Percentiles rank a stretch among this genome's conserved stretches.
Conservation (phyloP, 2,888 invertebrate species). For the Tenthredo scrophulariae region DNA sequence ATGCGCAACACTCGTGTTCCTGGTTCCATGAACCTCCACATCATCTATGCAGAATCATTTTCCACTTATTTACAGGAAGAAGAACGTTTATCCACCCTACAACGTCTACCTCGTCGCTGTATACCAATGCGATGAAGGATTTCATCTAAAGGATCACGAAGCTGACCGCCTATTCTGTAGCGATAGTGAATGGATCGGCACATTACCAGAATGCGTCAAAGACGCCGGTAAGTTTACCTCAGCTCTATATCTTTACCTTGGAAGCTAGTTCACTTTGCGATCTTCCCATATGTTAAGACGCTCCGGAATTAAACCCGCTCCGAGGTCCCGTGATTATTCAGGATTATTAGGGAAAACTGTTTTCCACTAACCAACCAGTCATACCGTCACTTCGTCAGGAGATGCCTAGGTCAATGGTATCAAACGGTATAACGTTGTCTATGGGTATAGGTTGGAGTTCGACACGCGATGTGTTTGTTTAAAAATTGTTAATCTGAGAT, state of each 20-base stretch:
- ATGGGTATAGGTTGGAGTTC: too few species aligned
- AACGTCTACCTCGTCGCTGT: slow-evolving; percentile 81
- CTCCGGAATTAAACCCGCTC: not conserved
- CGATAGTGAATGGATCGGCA: slow-evolving; percentile 81
- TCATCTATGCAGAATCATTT: not conserved
- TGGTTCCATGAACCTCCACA: not conserved
- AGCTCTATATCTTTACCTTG: not conserved
- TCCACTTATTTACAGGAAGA: slow-evolving; percentile 64
- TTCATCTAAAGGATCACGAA: slow-evolving; percentile 78
- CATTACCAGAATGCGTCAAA: slow-evolving; percentile 79
- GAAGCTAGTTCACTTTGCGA: not conserved
- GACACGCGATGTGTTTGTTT: too few species aligned
- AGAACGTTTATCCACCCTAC: slow-evolving; percentile 66
- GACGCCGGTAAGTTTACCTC: slow-evolving; percentile 62
- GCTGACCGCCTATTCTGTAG: slow-evolving; percentile 81
- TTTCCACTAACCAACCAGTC: not conserved
- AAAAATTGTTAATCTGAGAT: too few species aligned
- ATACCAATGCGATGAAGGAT: slow-evolving; percentile 81
- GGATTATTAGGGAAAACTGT: not conserved
- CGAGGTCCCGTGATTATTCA: not conserved
- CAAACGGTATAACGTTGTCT: too few species aligned
- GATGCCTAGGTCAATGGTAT: too few species aligned
- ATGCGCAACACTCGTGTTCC: not conserved
- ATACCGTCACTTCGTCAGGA: not conserved
- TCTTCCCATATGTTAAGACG: not conserved